These are phyloP conservation scores for Pollenia griseotomentosa DNA, from an alignment of 2,888 invertebrate species.

Conservation along the genomic window DNA sequence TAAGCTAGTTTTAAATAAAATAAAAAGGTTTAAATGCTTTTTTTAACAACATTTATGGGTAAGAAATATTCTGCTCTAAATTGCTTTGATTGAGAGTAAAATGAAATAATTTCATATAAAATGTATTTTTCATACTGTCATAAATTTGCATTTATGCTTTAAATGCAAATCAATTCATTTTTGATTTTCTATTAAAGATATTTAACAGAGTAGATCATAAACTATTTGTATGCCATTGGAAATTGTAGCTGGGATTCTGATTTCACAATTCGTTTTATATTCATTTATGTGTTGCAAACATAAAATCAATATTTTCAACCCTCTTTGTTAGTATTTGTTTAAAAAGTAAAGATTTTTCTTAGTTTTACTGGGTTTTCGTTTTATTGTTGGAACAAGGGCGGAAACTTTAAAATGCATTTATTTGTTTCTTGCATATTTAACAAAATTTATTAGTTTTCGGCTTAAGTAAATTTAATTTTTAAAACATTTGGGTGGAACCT, in stretches of 20 bases:
- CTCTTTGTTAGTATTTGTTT: conserved; percentile 5
- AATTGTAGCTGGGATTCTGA: conserved; percentile 26
- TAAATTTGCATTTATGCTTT: conserved; percentile 42
- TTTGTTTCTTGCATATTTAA: conserved; percentile 30
- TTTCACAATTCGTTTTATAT: conserved; percentile 16
- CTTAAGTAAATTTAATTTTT: not conserved
- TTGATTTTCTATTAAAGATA: conserved; percentile 35
- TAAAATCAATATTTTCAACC: conserved; percentile 70
- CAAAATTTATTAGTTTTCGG: conserved; percentile 6
- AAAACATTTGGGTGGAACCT: no score
- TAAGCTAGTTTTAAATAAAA: no score
- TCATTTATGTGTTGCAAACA: conserved; percentile 46
- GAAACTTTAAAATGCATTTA: conserved; percentile 41
- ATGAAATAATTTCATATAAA: conserved; percentile 29
- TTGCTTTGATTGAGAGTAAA: conserved; percentile 61
- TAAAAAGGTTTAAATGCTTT: no score
- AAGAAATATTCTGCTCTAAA: not conserved
- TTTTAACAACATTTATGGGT: no score
- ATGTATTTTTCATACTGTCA: conserved; percentile 1
- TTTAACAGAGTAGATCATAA: not conserved
- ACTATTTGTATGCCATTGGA: conserved; percentile 45
- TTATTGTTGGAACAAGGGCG: conserved; percentile 43
- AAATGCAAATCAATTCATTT: conserved; percentile 47
- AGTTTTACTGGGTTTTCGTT: not conserved
- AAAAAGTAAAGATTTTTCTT: no score